Percentiles rank a stretch among this genome's conserved stretches.
phyloP scores from a whole-genome alignment of 2,113 vertebrate genomes.

The Phaethon lepturus region DNA sequence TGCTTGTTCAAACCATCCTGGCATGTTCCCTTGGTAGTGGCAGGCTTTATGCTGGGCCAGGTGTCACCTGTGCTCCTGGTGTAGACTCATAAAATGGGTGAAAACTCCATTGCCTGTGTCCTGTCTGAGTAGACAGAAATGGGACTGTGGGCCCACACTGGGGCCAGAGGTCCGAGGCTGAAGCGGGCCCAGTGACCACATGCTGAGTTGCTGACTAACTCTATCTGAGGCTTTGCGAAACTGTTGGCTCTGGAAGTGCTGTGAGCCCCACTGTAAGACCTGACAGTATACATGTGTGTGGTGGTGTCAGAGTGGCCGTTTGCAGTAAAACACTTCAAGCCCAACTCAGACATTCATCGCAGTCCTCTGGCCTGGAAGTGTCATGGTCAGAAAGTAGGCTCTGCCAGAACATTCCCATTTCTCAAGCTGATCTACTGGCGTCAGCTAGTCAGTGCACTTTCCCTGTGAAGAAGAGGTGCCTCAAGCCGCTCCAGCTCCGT shows the following conservation, averaged over 20 bases:
- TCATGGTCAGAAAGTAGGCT: not conserved
- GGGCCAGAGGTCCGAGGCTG: not conserved
- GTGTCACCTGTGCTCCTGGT: not conserved
- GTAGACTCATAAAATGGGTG: not conserved
- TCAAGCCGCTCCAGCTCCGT: accelerated
- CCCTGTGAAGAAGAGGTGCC: not conserved
- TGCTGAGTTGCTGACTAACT: not conserved
- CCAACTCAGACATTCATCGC: not conserved
- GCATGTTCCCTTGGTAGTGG: not conserved
- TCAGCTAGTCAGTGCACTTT: not conserved
- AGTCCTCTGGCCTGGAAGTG: not conserved
- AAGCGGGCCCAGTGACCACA: not conserved
- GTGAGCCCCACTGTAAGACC: not conserved
- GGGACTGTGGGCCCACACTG: no score
- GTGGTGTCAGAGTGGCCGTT: not conserved
- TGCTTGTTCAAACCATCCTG: not conserved
- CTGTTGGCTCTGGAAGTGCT: not conserved
- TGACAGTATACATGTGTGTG: accelerated
- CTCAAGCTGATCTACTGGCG: not conserved
- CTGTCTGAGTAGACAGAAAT: not conserved
- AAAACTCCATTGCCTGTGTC: not conserved
- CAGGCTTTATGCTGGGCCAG: not conserved
- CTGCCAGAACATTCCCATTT: not conserved
- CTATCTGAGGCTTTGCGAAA: not conserved
- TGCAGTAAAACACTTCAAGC: not conserved